Base-by-base conservation (phyloP, 2,888 invertebrate genomes). In the Epirrhoe alternata region DNA sequence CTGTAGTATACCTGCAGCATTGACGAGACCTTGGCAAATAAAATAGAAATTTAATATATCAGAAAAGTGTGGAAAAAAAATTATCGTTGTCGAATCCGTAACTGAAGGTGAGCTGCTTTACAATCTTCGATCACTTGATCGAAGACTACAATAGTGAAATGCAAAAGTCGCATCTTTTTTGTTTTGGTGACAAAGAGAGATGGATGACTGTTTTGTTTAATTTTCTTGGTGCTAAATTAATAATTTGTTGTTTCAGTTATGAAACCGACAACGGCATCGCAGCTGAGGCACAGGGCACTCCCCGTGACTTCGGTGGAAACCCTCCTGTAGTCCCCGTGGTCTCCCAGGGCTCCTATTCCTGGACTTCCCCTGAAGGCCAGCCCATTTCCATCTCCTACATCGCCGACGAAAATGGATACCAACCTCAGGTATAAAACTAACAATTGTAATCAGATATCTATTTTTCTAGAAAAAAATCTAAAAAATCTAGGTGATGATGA, bases 361-460 rank as follows among this genome's bases (percentile, higher is more conserved):
- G 91, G 86, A 92, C 90, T 5, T 93, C 95, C 30, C 95, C 95
- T 12, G 96, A 96, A 73, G 96, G 96, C n/a, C 86, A 93, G 51
- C 89, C 89, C 12, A 89, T 95, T 74, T 79, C 86, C n/a, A 81
- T 96, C 67, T 86, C 88, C 53, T 96, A 96, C 86, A 79, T 94
- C 64, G 96, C 96, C 73, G 95, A 96, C 75, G 96, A 96, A 82
- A 94, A 95, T 73, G 96, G 96, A 66, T 96, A 95, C 93, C 95
- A 94, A 70, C 94, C 96, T 33, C 86, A 92, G 84, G 96, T 89
- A 81, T 79, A 77, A 77, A 49, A 42, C 38, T 42, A 42, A 12
- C 12, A 49, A 8, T 14, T 35, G 6, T 35, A 45, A 47, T 4
- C 14, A 47, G 5, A 7, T 1, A 6, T 47, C 16, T 16, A 6